Evolutionary conservation across 2,797 vertebrate species (phyloP), one percentile per base, ranked within the genome.

Genomic region (Coreius guichenoti): DNA sequence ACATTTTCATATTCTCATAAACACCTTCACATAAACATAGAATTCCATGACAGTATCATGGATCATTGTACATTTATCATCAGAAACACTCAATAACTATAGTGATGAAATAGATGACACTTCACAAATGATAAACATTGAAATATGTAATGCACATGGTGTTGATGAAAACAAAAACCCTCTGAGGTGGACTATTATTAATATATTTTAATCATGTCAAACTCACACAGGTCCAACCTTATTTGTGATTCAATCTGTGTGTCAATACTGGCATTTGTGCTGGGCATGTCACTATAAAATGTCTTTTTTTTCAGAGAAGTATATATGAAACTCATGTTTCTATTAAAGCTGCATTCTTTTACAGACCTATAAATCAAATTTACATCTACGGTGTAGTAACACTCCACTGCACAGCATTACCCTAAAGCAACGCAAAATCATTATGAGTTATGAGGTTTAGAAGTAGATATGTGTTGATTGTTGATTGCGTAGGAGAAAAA

Each of bases 401-500:
- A n/a, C 21, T 69, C 58, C 29, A 67, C 76, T 47, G 58, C 49
- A 39, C 65, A n/a, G 31, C 19, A 23, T 49, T 33, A 6, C 43
- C 45, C 45, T 36, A 19, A 68, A 17, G 49, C 31, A 7, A 70
- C 47, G 70, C 31, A 21, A 81, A 81, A 70, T 70, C 23, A 56
- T 81, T 43, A 56, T 39, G 33, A 54, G 21, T 69, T 33, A 39
- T 69, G 47, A 2, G 9, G 8, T 26, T 81, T 17, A 39, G 31
- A 81, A 51, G 31, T 54, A 33, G 26, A 69, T 54, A 80, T 80
- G 19, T 54, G n/a, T 21, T 56, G 33, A 36, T 81, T 69, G 45
- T 9, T 26, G 58, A 19, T 80, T 80, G 65, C 11, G 8, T 80
- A 11, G 65, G 47, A 54, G 31, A n/a, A n/a, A 65, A 16, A 26